These are phyloP conservation scores for Denticeps clupeoides DNA, from an alignment of 2,797 vertebrate genomes.

Conservation along the genomic window DNA sequence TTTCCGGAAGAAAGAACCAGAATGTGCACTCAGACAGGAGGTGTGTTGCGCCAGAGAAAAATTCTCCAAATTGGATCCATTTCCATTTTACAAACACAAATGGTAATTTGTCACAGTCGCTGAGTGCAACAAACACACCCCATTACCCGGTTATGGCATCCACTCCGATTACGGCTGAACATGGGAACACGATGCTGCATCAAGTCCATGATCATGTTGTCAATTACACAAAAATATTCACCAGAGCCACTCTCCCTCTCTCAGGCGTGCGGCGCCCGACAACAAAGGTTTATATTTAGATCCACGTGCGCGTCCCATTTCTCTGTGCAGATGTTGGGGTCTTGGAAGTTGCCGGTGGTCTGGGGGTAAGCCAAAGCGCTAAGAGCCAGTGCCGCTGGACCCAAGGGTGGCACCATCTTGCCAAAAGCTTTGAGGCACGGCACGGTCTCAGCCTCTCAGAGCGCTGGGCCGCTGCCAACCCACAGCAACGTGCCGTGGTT, in stretches of 20 bases:
- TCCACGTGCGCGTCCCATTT: neutral
- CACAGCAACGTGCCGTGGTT: conserved; percentile 6
- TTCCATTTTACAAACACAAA: conserved; percentile 1
- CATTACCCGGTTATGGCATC: neutral
- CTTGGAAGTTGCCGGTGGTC: neutral
- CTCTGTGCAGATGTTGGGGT: neutral
- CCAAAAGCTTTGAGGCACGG: conserved; percentile 13
- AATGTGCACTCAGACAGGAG: no score
- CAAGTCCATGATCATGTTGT: neutral
- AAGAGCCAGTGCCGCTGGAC: conserved; percentile 9
- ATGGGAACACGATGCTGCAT: neutral
- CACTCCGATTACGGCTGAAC: neutral
- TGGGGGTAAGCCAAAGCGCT: neutral
- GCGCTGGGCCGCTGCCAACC: conserved; percentile 1
- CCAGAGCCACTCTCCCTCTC: no score
- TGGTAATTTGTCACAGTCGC: neutral
- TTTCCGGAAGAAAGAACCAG: no score
- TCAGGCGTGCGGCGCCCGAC: no score
- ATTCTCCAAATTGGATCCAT: neutral
- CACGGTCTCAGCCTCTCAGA: conserved; percentile 9
- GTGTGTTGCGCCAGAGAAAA: neutral
- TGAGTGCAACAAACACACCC: neutral
- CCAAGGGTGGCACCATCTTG: conserved; percentile 15
- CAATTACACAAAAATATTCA: neutral
- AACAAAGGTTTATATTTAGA: no score